A percentile compares a stretch with the other conserved stretches of the same genome.
phyloP scores from a whole-genome alignment of 1,140 invertebrate genomes.

The Drosophila subpulchrella region DNA sequence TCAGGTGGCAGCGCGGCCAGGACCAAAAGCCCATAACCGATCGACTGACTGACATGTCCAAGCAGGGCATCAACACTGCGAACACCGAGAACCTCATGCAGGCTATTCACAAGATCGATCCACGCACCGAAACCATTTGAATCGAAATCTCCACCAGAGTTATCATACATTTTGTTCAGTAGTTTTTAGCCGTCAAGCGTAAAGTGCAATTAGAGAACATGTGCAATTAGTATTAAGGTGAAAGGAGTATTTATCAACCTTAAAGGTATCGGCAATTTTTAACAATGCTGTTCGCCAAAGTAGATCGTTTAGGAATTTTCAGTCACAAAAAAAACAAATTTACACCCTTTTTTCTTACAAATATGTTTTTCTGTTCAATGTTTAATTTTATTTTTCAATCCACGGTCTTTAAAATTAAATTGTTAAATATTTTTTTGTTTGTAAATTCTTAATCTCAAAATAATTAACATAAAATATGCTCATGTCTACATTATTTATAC shows the following conservation, averaged over 20 bases:
- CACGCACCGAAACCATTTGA: slow-evolving; percentile 74
- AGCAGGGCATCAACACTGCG: slow-evolving; percentile 87
- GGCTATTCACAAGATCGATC: slow-evolving; percentile 86
- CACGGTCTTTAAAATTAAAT: not conserved
- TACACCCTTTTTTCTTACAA: not conserved
- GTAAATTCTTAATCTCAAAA: not conserved
- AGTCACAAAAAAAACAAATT: not conserved
- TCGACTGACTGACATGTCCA: slow-evolving; percentile 86
- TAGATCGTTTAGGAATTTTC: slow-evolving; percentile 3
- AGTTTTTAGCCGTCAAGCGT: slow-evolving; percentile 44
- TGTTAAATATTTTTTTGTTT: not conserved
- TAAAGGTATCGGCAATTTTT: not conserved
- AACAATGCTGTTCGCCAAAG: slow-evolving; percentile 1
- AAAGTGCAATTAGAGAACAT: slow-evolving; percentile 72
- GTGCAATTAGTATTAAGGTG: slow-evolving; percentile 64
- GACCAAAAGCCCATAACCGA: slow-evolving; percentile 87
- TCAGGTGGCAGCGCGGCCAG: slow-evolving; percentile 87
- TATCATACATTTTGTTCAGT: slow-evolving; percentile 11
- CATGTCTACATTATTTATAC: not conserved
- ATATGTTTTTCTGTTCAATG: not conserved
- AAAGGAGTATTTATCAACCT: slow-evolving; percentile 13
- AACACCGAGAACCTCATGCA: slow-evolving; percentile 86
- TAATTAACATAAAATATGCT: not conserved
- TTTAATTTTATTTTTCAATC: not conserved
- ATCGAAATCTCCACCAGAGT: slow-evolving; percentile 12